Base-by-base conservation (phyloP, 2,888 invertebrate species). In the Heliothis peltigera region DNA sequence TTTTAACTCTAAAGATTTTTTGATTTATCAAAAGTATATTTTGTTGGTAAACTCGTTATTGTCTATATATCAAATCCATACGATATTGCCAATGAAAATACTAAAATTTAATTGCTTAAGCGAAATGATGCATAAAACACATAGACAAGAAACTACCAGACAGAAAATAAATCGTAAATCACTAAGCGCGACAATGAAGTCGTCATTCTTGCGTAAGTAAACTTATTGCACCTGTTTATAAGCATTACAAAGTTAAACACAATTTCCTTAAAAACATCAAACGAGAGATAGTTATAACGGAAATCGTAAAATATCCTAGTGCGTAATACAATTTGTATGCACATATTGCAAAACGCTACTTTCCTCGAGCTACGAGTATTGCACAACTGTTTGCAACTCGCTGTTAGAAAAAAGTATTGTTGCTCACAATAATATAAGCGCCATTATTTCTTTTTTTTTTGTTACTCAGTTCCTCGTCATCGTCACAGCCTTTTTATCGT, bases 231-330 rank as follows among this genome's bases (percentile, higher is more conserved):
- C 43, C 39, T 53, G 53, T 54, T 55, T 59, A 52, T 43, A 17
- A 43, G 44, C 32, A 21, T 42, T 48, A 57, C 58, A 59, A 54
- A 53, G 63, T 63, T 60, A 51, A 47, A 47, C 46, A 44, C 54
- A 44, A 58, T 69, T 69, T 77, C 65, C 72, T 72, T 64, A 51
- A 57, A 65, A 66, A 68, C 62, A 44, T 55, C 57, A 47, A 62
- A 21, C 22, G 42, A 72, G 70, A 71, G 70, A 76, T 70, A 70
- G 66, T 68, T 39, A n/a, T n/a, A 76, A 65, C 79, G 83, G 83
- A 82, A 82, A 74, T 71, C 65, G 76, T 79, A 72, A 83, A 81
- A 56, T 76, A 73, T 69, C 64, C 66, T 64, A 51, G 64, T 68
- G 55, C 64, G 72, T 66, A 76, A 75, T 55, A 47, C 51, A 64